A percentile compares a stretch with the other conserved stretches of the same genome.
Evolutionary conservation across 1,140 invertebrate genomes (phyloP).

Genomic region (Centruroides vittatus): DNA sequence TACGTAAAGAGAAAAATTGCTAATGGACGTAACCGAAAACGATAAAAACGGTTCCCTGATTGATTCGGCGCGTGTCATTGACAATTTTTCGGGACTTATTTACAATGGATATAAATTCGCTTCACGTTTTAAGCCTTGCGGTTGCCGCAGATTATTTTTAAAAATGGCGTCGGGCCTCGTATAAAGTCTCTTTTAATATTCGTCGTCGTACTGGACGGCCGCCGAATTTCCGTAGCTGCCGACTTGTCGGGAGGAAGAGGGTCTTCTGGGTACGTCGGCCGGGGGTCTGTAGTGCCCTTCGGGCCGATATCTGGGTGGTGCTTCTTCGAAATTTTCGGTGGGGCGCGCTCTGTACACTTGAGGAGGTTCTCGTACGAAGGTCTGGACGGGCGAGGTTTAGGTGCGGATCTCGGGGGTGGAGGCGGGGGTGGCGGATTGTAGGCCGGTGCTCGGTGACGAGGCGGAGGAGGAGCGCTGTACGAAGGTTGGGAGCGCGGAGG

Average conservation of each 20-base stretch:
- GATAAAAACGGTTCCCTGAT: too few relatives aligned
- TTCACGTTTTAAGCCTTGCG: too few relatives aligned
- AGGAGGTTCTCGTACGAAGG: background rate
- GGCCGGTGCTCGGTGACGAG: conserved; percentile 6
- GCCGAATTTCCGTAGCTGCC: conserved; percentile 2
- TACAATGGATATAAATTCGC: too few relatives aligned
- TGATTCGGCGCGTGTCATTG: too few relatives aligned
- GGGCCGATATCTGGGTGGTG: background rate
- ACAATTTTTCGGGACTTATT: too few relatives aligned
- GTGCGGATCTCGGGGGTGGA: background rate
- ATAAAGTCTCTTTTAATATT: conserved; percentile 3
- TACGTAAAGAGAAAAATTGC: too few relatives aligned
- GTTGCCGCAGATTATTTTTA: too few relatives aligned
- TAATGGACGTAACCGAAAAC: too few relatives aligned
- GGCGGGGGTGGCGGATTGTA: background rate
- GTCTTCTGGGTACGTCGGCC: background rate
- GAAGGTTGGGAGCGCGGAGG: background rate
- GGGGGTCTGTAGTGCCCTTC: background rate
- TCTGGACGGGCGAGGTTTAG: background rate
- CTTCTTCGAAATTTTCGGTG: background rate
- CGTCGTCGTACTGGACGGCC: conserved; percentile 14
- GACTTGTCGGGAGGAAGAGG: background rate
- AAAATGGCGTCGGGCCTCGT: too few relatives aligned
- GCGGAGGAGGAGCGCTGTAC: background rate
- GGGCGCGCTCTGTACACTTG: background rate